phyloP scores from a whole-genome alignment of 2,888 invertebrate species.

The Abrostola triplasia region DNA sequence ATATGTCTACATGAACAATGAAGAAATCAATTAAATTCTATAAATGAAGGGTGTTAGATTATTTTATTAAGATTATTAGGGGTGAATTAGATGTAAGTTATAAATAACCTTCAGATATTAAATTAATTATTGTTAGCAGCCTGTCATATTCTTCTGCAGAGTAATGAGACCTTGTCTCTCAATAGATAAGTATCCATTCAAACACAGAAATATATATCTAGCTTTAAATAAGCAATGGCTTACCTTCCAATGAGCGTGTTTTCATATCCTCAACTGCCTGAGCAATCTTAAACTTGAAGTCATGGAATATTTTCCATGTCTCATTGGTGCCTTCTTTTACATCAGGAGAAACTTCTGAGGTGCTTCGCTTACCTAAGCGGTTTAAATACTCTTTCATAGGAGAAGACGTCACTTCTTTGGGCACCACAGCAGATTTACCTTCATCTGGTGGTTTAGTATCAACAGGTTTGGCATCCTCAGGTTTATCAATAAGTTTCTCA shows the following conservation, averaged over 20 bases:
- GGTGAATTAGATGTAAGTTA: too few relatives aligned
- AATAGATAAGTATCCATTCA: background rate
- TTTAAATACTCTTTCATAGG: slow-evolving; percentile 89
- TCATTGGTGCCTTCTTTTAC: slow-evolving; percentile 85
- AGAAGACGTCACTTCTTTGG: slow-evolving; percentile 80
- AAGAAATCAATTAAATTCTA: too few relatives aligned
- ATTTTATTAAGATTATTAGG: too few relatives aligned
- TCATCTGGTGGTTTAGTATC: slow-evolving; percentile 72
- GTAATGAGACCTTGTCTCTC: too few relatives aligned
- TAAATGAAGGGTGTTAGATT: too few relatives aligned
- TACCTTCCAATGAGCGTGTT: slow-evolving; percentile 90
- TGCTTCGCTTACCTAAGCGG: slow-evolving; percentile 89
- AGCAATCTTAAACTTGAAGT: slow-evolving; percentile 92
- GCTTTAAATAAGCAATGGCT: slow-evolving; percentile 22
- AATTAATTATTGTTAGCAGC: too few relatives aligned
- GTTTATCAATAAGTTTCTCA: slow-evolving; percentile 74
- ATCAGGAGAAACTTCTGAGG: slow-evolving; percentile 86
- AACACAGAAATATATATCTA: background rate
- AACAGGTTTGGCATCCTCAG: slow-evolving; percentile 69
- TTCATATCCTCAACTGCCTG: slow-evolving; percentile 94
- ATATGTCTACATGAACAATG: too few relatives aligned
- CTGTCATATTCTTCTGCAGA: too few relatives aligned
- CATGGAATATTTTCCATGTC: slow-evolving; percentile 92
- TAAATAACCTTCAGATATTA: too few relatives aligned
- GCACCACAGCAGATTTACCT: slow-evolving; percentile 58